Conservation (phyloP, 2,113 vertebrate species). For the Phylloscopus trochiloides region DNA sequence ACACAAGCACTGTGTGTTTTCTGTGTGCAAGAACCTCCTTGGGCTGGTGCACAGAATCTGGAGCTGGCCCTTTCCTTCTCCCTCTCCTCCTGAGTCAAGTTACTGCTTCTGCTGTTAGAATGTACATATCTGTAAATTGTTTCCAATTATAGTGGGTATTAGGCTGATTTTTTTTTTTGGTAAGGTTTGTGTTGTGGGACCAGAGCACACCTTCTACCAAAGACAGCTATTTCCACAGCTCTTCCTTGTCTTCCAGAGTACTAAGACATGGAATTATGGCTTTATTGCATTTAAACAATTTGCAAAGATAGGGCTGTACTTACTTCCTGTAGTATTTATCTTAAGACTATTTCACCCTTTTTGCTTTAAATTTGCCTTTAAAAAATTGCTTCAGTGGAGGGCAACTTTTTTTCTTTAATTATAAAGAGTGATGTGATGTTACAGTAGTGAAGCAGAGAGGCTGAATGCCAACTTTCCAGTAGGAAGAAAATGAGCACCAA, state of each 20-base stretch:
- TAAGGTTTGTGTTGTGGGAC: background rate
- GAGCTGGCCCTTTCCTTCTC: background rate
- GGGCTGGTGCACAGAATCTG: background rate
- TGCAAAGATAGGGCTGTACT: background rate
- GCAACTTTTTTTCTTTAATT: background rate
- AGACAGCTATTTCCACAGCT: background rate
- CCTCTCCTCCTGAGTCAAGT: background rate
- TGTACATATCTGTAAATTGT: conserved; percentile 54
- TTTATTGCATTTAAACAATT: background rate
- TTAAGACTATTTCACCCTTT: background rate
- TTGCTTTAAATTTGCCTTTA: background rate
- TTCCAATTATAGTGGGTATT: background rate
- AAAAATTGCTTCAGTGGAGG: background rate
- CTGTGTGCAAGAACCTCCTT: background rate
- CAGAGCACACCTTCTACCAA: background rate
- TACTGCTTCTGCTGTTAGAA: background rate
- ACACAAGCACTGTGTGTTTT: background rate
- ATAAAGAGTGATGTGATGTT: background rate
- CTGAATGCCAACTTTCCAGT: background rate
- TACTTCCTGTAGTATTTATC: conserved; percentile 5
- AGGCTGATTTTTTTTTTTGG: background rate
- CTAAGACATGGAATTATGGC: background rate
- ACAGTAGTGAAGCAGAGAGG: background rate
- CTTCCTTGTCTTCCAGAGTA: background rate
- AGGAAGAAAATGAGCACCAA: background rate